Base-by-base conservation (phyloP, 1,140 invertebrate species). In the Dinoponera quadriceps region DNA sequence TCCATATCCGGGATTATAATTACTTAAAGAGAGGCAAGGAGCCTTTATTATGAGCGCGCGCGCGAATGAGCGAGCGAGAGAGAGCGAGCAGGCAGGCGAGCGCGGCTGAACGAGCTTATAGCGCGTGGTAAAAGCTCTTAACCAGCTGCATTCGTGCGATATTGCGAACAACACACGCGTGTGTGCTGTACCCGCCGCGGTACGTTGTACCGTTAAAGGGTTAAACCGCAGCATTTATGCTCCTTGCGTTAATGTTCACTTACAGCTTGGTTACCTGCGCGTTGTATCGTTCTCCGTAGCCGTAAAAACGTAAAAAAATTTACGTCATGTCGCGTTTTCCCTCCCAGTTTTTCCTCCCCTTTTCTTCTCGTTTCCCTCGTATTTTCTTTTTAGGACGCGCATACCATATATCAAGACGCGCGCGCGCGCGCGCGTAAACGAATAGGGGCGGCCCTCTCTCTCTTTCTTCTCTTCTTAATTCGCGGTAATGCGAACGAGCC, bases 121-220 rank as follows among this genome's bases (percentile, higher is more conserved):
- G 66, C 66, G 57, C 75, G 51, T 71, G 75, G 65, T 80, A 80
- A 80, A 80, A 80, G 75, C 75, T 80, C 75, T 80, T 80, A 80
- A 80, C 75, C 75, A 71, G 65, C 65, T 71, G 59, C 75, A 80
- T 69, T 80, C 65, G 75, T 48, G 38, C 38, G 75, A 71, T 80
- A 80, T 69, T 80, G 13, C 75, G 63, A 69, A 71, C 65, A 80
- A 80, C 75, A 71, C 69, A 65, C 75, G 38, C 75, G 63, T 71
- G 65, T 80, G 57, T 33, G 48, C 38, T 44, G 51, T 38, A 44
- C 38, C n/a, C n/a, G 9, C 9, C 38, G 38, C 38, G n/a, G 25
- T 80, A 54, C 51, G 29, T 80, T 80, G 75, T 80, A 80, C 69
- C 75, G 75, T 80, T 80, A 80, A 80, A 80, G 51, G 75, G 63